Percentiles rank a stretch among this genome's conserved stretches.
Evolutionary conservation across 1,140 invertebrate genomes (phyloP).

Genomic region (Plutomurus gul): DNA sequence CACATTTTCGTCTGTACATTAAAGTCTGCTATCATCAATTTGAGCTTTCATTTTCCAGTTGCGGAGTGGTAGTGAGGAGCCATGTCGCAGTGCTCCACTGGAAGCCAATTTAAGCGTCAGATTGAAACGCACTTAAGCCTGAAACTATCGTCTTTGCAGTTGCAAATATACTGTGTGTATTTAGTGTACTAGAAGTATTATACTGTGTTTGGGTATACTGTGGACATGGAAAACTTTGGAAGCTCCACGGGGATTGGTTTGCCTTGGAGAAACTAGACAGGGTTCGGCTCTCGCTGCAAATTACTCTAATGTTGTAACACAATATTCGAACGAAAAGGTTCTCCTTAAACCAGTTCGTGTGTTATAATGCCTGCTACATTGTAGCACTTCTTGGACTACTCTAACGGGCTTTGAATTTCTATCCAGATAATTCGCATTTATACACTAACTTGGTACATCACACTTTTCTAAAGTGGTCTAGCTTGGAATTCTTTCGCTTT

Average conservation of each 20-base stretch:
- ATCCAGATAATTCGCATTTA: too few species aligned
- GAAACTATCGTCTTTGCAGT: neutral
- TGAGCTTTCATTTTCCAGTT: neutral
- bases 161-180: too few species aligned
- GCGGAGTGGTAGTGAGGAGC: neutral
- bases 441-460: too few species aligned
- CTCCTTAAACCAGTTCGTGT: neutral
- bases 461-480: too few species aligned
- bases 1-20: too few species aligned
- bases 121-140: neutral
- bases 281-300: conserved; percentile 1
- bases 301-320: conserved; percentile 7
- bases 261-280: neutral
- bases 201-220: too few species aligned
- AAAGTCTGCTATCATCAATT: neutral
- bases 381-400: neutral
- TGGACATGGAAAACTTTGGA: neutral
- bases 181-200: too few species aligned
- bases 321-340: neutral
- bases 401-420: too few species aligned
- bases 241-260: neutral
- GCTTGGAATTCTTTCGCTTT: too few species aligned
- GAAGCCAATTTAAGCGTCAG: conserved; percentile 20
- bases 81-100: neutral
- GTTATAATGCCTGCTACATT: neutral